Evolutionary conservation across 2,888 invertebrate genomes (phyloP).

Genomic region (Eudasyphora cyanicolor): DNA sequence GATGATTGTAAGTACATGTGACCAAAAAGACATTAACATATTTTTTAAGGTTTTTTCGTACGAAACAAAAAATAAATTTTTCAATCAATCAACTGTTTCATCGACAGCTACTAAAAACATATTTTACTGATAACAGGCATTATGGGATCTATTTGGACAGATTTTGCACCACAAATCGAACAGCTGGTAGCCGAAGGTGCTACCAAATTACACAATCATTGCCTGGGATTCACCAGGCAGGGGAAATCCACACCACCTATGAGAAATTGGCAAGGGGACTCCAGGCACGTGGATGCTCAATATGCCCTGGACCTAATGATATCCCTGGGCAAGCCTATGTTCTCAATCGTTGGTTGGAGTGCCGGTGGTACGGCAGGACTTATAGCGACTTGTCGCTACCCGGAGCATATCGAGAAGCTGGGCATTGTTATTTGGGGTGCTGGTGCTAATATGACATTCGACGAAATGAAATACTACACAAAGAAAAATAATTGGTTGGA

Average conservation of each 20-base stretch:
- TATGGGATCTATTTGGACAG: slow-evolving; percentile 88
- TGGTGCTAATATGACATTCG: slow-evolving; percentile 84
- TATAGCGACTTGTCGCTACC: slow-evolving; percentile 87
- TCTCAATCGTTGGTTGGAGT: slow-evolving; percentile 93
- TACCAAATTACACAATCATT: slow-evolving; percentile 76
- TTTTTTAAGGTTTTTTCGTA: too few species aligned
- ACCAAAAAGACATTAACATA: too few species aligned
- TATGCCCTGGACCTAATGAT: slow-evolving; percentile 87
- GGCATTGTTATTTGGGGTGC: slow-evolving; percentile 90
- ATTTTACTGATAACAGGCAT: slow-evolving; percentile 90
- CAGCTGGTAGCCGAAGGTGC: slow-evolving; percentile 80
- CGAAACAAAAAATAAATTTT: too few species aligned
- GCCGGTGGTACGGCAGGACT: slow-evolving; percentile 92
- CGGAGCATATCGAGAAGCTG: slow-evolving; percentile 85
- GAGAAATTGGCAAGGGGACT: slow-evolving; percentile 85
- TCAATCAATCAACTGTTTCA: too few species aligned
- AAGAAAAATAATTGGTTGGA: too few species aligned
- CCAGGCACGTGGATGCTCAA: slow-evolving; percentile 88
- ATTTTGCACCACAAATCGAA: slow-evolving; percentile 89
- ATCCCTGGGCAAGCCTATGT: slow-evolving; percentile 84
- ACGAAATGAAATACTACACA: slow-evolving; percentile 86
- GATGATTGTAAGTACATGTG: too few species aligned
- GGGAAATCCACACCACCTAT: slow-evolving; percentile 91
- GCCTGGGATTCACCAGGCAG: slow-evolving; percentile 93
- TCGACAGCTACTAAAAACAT: too few species aligned